These are phyloP conservation scores for Dryobates pubescens DNA, from an alignment of 2,797 vertebrate genomes.

Conservation along the genomic window DNA sequence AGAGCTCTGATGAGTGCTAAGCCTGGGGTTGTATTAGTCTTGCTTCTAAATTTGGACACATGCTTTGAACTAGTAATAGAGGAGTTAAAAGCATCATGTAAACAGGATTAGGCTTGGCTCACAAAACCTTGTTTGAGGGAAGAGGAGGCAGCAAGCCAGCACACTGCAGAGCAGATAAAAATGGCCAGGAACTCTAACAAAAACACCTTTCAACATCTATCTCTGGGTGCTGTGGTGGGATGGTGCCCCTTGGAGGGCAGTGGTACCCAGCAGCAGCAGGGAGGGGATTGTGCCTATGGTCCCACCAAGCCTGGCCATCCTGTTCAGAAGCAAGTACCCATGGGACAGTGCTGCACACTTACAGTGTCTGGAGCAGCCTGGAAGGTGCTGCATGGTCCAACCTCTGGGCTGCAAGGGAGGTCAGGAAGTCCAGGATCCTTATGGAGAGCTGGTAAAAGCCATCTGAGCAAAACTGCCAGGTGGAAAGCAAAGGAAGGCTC, in stretches of 20 bases:
- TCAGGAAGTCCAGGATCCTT: neutral
- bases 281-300: neutral
- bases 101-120: constrained; percentile 59
- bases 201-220: neutral
- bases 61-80: constrained; percentile 56
- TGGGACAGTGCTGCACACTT: no score
- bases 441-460: neutral
- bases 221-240: neutral
- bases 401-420: neutral
- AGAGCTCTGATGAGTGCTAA: constrained; percentile 44
- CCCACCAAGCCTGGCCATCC: fast-evolving
- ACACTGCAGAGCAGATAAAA: neutral
- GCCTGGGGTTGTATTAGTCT: constrained; percentile 40
- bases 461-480: neutral
- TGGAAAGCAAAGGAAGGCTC: neutral
- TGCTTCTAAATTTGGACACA: constrained; percentile 48
- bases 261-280: neutral
- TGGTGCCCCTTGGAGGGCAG: neutral
- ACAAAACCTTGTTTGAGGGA: constrained; percentile 5
- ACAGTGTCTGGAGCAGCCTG: no score
- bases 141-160: constrained; percentile 2
- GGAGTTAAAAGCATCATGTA: constrained; percentile 57
- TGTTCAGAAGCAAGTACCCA: fast-evolving
- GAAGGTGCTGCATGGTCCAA: neutral
- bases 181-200: neutral